Percentiles rank a stretch among this genome's conserved stretches.
Evolutionary conservation across 1,140 invertebrate genomes (phyloP).

Genomic region (Archivesica marissinica): DNA sequence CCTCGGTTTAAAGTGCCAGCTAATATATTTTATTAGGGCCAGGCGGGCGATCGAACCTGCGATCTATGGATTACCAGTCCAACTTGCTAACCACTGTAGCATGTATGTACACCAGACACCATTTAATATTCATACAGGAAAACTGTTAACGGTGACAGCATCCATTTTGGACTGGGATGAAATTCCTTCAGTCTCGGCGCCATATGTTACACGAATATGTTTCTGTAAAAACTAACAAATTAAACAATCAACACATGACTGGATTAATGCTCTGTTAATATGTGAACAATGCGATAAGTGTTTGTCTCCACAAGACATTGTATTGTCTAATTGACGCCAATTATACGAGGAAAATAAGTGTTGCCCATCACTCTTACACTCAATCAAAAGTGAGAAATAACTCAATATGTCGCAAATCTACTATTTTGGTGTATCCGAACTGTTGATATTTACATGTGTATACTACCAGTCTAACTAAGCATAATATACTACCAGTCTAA

Average conservation of each 20-base stretch:
- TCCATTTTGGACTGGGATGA: too few species aligned
- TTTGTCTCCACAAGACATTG: constrained; percentile 6
- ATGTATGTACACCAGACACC: too few species aligned
- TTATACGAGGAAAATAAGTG: constrained; percentile 37
- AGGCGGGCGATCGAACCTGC: too few species aligned
- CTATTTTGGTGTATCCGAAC: constrained; percentile 11
- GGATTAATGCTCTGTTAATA: constrained; percentile 40
- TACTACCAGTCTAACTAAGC: too few species aligned
- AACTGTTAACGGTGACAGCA: too few species aligned
- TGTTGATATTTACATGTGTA: neutral
- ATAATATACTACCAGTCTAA: too few species aligned
- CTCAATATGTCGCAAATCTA: constrained; percentile 39
- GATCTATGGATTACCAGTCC: too few species aligned
- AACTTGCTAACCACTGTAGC: too few species aligned
- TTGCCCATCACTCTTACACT: constrained; percentile 1
- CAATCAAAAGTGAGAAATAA: constrained; percentile 41
- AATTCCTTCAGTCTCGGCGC: constrained; percentile 21
- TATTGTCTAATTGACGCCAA: constrained; percentile 53
- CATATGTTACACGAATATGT: constrained; percentile 37
- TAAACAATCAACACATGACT: constrained; percentile 45
- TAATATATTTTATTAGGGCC: too few species aligned
- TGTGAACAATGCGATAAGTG: neutral
- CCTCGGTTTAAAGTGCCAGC: too few species aligned
- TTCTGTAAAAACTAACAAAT: constrained; percentile 29
- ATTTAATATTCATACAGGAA: too few species aligned